phyloP scores from a whole-genome alignment of 2,797 vertebrate genomes.

The Sebastes alutus region DNA sequence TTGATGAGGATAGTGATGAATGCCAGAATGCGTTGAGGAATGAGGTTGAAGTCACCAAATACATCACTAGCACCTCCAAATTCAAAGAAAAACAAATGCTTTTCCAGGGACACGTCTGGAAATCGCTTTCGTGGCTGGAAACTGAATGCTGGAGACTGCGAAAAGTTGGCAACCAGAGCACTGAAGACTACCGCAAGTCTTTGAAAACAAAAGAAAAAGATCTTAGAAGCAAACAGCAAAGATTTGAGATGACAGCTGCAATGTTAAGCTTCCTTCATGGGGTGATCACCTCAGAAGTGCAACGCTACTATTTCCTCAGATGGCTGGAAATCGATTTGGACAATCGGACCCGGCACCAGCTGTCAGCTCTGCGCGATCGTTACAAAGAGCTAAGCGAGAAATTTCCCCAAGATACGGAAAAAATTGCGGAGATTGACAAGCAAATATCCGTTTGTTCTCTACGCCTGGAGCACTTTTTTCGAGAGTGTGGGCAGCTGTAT shows the following conservation, averaged over 20 bases:
- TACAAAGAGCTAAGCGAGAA: slow-evolving; percentile 33
- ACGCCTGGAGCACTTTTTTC: slow-evolving; percentile 38
- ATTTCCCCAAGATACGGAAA: not conserved
- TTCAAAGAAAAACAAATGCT: slow-evolving; percentile 68
- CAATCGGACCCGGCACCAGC: slow-evolving; percentile 27
- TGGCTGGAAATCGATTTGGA: slow-evolving; percentile 78
- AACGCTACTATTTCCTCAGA: slow-evolving; percentile 74
- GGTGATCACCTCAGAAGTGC: slow-evolving; percentile 23
- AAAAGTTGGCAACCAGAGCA: slow-evolving; percentile 23
- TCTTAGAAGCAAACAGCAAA: slow-evolving; percentile 53
- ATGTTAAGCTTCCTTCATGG: slow-evolving; percentile 64
- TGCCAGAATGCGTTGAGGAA: slow-evolving; percentile 53
- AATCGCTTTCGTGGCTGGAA: slow-evolving; percentile 62
- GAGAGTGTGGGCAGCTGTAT: slow-evolving; percentile 63
- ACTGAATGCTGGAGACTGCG: slow-evolving; percentile 69
- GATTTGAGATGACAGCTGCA: slow-evolving; percentile 30
- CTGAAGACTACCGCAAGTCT: slow-evolving; percentile 44
- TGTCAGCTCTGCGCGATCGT: slow-evolving; percentile 42
- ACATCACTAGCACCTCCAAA: slow-evolving; percentile 33
- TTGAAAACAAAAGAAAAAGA: slow-evolving; percentile 44
- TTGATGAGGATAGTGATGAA: slow-evolving; percentile 72
- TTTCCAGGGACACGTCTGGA: slow-evolving; percentile 71
- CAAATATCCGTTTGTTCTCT: slow-evolving; percentile 52
- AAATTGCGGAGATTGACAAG: slow-evolving; percentile 42
- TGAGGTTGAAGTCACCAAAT: slow-evolving; percentile 48